These are phyloP conservation scores for Smittia sp. DNA, from an alignment of 2,888 invertebrate genomes.

Conservation along the genomic window DNA sequence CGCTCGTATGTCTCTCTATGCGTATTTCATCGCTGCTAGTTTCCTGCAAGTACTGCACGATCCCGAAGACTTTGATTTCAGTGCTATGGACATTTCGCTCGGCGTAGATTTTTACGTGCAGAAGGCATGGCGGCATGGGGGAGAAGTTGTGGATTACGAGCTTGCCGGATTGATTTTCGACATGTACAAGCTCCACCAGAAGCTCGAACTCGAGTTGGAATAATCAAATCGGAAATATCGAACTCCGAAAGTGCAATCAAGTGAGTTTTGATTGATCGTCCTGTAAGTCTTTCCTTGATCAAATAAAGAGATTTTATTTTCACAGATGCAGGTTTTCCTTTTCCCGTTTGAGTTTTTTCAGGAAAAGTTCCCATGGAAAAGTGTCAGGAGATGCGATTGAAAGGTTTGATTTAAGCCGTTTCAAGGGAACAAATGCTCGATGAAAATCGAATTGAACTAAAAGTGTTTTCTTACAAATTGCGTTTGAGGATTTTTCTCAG, in stretches of 20 bases:
- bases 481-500: too few relatives aligned
- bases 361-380: neutral
- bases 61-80: slow-evolving; percentile 43
- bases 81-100: neutral
- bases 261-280: neutral
- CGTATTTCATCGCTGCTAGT: slow-evolving; percentile 45
- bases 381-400: too few relatives aligned
- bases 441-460: neutral
- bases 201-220: slow-evolving; percentile 44
- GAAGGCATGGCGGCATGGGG: slow-evolving; percentile 46
- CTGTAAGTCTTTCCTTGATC: too few relatives aligned
- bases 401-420: neutral
- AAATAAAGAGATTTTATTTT: too few relatives aligned
- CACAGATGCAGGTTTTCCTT: too few relatives aligned
- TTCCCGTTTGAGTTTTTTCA: too few relatives aligned
- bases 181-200: slow-evolving; percentile 47
- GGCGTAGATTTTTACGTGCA: slow-evolving; percentile 13
- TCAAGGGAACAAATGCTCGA: neutral
- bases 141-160: slow-evolving; percentile 49
- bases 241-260: neutral
- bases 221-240: neutral
- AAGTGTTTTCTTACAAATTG: too few relatives aligned
- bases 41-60: slow-evolving; percentile 48
- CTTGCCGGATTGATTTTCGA: slow-evolving; percentile 48
- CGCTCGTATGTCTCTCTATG: slow-evolving; percentile 47